Evolutionary conservation across 2,797 vertebrate genomes (phyloP), one percentile per base, ranked within the genome.

Genomic region (Macropus fuliginosus): DNA sequence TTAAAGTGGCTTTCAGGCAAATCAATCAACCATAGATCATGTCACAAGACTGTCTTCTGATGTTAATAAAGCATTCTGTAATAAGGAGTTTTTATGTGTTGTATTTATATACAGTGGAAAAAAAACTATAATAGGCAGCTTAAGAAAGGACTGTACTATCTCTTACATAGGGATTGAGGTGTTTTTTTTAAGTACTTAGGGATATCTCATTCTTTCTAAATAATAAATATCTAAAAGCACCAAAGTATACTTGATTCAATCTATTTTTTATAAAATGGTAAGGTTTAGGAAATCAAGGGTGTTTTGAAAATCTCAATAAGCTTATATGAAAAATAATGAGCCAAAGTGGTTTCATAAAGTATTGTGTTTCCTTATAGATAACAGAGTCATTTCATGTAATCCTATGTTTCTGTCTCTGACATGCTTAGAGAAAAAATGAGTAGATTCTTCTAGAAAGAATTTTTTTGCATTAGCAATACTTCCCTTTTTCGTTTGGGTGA

Each of bases 61-160:
- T 98, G 97, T 98, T 98, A 98, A 98, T 98, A 98, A 98, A 98
- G 97, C 96, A 98, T 98, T 98, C 18, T 97, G 96, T 98, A 98
- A 98, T 98, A 98, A 98, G 96, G 94, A 98, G 92, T 93, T 98
- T 98, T 98, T 98, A 98, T 98, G 94, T 96, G 96, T 97, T 98
- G 94, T 98, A 98, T 98, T 98, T 98, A 98, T 98, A 98, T 97
- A 97, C 94, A 96, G 66, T 97, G 52, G 3, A 96, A 96, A 97
- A 97, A 96, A 98, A 97, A 95, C 93, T 94, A 52, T 94, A 97
- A 98, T 94, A 93, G 4, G 66, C 90, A 96, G 89, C 89, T 98
- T 96, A 93, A 97, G 95, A 98, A 97, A 96, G 90, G 57, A 95
- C n/a, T 81, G 50, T 9, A 95, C 94, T 96, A 40, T 56, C 93